phyloP scores from a whole-genome alignment of 2,888 invertebrate genomes.

The Oscheius sp. region DNA sequence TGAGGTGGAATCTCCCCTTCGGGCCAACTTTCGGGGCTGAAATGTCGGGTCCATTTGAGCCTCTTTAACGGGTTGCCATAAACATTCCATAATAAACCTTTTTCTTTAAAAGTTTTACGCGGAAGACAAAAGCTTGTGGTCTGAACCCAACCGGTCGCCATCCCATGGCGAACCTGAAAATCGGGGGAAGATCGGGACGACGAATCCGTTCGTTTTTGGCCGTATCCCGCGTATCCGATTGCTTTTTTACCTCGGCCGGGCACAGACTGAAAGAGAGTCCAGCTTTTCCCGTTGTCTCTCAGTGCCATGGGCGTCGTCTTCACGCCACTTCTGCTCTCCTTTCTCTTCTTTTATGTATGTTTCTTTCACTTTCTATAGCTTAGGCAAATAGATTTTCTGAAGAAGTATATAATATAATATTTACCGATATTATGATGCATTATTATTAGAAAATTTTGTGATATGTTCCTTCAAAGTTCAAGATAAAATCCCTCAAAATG shows the following conservation, averaged over 20 bases:
- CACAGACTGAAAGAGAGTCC: neutral
- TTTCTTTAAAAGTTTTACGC: slow-evolving; percentile 3
- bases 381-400: neutral
- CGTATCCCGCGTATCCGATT: slow-evolving; percentile 23
- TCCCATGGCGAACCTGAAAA: slow-evolving; percentile 24
- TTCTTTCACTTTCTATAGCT: neutral
- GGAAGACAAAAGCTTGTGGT: slow-evolving; percentile 11
- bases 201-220: slow-evolving; percentile 27
- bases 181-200: slow-evolving; percentile 12
- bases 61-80: neutral
- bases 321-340: slow-evolving; percentile 6
- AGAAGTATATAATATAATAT: too few relatives aligned
- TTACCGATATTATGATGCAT: too few relatives aligned
- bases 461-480: too few relatives aligned
- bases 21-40: slow-evolving; percentile 1
- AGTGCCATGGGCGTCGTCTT: slow-evolving; percentile 24
- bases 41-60: neutral
- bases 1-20: slow-evolving; percentile 4
- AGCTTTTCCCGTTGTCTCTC: neutral
- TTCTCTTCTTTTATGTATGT: slow-evolving; percentile 1
- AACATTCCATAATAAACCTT: slow-evolving; percentile 16
- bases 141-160: slow-evolving; percentile 4
- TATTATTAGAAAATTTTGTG: too few relatives aligned
- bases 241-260: slow-evolving; percentile 17
- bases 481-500: too few relatives aligned